Evolutionary conservation across 1,140 invertebrate species (phyloP).

Genomic region (Gryllus bimaculatus): DNA sequence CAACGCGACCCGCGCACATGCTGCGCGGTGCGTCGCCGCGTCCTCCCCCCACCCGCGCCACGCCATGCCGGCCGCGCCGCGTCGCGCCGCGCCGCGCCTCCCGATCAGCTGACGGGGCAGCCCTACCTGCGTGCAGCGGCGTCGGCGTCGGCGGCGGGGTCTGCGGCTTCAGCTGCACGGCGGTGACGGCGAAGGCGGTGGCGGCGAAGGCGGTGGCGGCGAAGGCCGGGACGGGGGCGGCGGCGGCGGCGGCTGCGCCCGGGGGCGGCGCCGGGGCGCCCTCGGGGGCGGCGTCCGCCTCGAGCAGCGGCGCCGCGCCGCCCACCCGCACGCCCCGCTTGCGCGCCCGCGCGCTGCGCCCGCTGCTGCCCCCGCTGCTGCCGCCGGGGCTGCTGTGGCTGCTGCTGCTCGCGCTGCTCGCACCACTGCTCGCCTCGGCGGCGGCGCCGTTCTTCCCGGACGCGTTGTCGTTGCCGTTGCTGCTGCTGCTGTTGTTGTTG

Average conservation of each 20-base stretch:
- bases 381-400: constrained; percentile 30
- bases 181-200: neutral
- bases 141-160: neutral
- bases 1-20: neutral
- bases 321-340: neutral
- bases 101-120: neutral
- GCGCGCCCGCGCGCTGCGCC: constrained; percentile 31
- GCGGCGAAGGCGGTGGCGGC: neutral
- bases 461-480: constrained; percentile 13
- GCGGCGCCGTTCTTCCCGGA: constrained; percentile 26
- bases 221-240: too few relatives aligned
- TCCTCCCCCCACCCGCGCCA: neutral
- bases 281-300: neutral
- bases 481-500: neutral
- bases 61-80: neutral
- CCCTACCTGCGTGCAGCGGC: neutral
- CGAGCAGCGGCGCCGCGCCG: too few relatives aligned
- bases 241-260: too few relatives aligned
- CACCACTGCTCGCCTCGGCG: constrained; percentile 28
- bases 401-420: constrained; percentile 30
- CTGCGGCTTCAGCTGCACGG: neutral
- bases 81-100: neutral
- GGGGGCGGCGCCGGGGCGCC: too few relatives aligned
- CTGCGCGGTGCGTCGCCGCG: too few relatives aligned
- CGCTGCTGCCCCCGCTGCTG: constrained; percentile 32